Evolutionary conservation across 2,113 vertebrate species (phyloP).

Genomic region (Dipodomys ordii): DNA sequence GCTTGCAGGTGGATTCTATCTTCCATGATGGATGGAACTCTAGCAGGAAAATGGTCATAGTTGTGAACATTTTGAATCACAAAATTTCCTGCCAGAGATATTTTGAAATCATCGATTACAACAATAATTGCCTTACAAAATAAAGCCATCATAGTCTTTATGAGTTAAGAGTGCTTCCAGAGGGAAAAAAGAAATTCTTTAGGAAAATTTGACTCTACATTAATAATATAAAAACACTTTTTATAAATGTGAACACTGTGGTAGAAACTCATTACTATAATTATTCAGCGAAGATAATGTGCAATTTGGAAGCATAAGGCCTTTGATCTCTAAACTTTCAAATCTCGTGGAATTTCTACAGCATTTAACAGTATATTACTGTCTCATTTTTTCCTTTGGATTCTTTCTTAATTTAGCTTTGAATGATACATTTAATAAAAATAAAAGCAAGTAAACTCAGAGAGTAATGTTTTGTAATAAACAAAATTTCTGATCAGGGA

Average conservation of each 20-base stretch:
- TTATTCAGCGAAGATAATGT: slow-evolving; percentile 69
- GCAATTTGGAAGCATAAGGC: slow-evolving; percentile 70
- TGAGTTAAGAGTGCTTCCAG: slow-evolving; percentile 45
- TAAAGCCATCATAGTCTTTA: slow-evolving; percentile 19
- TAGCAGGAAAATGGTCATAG: background rate
- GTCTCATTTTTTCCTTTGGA: background rate
- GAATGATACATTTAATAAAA: background rate
- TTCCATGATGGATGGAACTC: background rate
- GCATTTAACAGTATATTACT: slow-evolving; percentile 61
- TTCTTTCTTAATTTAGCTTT: slow-evolving; percentile 56
- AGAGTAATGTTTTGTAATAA: slow-evolving; percentile 6
- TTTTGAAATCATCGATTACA: background rate
- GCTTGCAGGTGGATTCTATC: background rate
- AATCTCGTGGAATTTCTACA: slow-evolving; percentile 57
- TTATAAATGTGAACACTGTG: slow-evolving; percentile 62
- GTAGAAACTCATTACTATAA: slow-evolving; percentile 67
- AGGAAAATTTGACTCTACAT: slow-evolving; percentile 65
- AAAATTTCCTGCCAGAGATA: background rate
- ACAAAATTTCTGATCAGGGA: background rate
- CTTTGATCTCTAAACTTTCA: slow-evolving; percentile 75
- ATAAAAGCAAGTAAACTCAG: background rate
- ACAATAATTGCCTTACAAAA: slow-evolving; percentile 34
- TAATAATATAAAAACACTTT: slow-evolving; percentile 48
- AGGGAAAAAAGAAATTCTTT: slow-evolving; percentile 37
- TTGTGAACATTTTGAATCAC: background rate